These are phyloP conservation scores for Camelus bactrianus DNA, from an alignment of 2,113 vertebrate genomes.

Conservation along the genomic window DNA sequence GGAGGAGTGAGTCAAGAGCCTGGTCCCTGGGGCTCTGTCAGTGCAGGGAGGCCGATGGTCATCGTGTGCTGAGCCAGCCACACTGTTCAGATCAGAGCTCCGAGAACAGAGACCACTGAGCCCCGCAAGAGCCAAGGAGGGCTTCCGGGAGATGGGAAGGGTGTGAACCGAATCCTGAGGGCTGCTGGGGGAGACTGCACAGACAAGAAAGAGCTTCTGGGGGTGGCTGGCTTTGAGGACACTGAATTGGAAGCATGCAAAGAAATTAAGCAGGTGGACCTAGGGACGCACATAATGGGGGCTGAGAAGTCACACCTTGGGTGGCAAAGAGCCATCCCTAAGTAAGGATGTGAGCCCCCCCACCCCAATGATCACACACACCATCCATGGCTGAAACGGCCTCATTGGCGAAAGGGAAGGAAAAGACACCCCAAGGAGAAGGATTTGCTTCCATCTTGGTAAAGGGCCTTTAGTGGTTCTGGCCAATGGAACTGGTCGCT, in stretches of 20 bases:
- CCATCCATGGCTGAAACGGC: fast-evolving
- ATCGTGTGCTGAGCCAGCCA: neutral
- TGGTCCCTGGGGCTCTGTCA: neutral
- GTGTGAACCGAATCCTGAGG: fast-evolving
- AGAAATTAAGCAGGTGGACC: neutral
- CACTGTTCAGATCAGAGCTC: fast-evolving
- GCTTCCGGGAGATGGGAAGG: neutral
- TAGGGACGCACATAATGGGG: fast-evolving
- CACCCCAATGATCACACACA: neutral
- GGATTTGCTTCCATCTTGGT: neutral
- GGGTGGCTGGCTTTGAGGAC: neutral
- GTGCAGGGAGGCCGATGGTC: neutral
- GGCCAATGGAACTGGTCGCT: slow-evolving; percentile 47
- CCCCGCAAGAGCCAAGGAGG: no score
- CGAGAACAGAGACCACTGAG: neutral
- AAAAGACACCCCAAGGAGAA: neutral
- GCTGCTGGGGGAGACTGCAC: fast-evolving
- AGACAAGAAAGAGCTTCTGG: neutral
- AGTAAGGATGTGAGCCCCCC: no score
- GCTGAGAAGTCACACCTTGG: neutral
- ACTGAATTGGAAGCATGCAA: neutral
- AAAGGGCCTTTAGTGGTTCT: neutral
- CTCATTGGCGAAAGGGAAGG: neutral
- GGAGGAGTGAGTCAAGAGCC: neutral
- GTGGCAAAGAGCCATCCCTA: neutral